Evolutionary conservation across 2,113 vertebrate genomes (phyloP).

Genomic region (Siphamia tubifer): DNA sequence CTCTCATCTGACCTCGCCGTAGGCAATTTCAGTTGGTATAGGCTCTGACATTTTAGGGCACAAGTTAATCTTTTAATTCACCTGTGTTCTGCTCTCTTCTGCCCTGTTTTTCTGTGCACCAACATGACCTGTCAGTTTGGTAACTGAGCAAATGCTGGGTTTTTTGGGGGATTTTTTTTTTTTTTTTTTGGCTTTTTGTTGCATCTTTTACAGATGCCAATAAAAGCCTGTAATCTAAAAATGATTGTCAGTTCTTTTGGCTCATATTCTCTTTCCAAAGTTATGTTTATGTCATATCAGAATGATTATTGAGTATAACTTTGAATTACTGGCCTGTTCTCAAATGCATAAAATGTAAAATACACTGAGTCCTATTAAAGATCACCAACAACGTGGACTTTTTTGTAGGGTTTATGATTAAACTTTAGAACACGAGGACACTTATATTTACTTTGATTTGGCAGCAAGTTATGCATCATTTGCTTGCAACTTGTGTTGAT

Average conservation of each 20-base stretch:
- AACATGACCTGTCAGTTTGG: constrained; percentile 2
- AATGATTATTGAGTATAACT: constrained; percentile 1
- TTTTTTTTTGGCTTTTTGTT: background rate
- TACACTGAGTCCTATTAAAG: background rate
- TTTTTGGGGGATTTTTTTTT: too few relatives aligned
- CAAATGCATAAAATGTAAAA: background rate
- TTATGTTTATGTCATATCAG: background rate
- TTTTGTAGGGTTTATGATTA: too few relatives aligned
- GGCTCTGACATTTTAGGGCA: constrained; percentile 25
- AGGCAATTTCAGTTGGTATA: constrained; percentile 25
- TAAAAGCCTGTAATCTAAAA: constrained; percentile 12
- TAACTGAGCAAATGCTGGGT: background rate
- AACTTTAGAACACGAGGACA: too few relatives aligned
- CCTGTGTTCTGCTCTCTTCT: constrained; percentile 24
- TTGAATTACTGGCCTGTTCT: background rate
- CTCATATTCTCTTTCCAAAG: background rate
- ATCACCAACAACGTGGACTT: background rate
- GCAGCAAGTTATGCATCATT: background rate
- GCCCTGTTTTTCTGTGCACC: background rate
- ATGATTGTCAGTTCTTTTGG: constrained; percentile 7
- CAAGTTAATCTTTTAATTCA: constrained; percentile 46
- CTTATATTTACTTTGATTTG: background rate
- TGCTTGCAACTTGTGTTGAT: background rate
- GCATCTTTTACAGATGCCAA: constrained; percentile 11
- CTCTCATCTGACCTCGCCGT: constrained; percentile 16